These are phyloP conservation scores for Anser cygnoides DNA, from an alignment of 2,113 vertebrate species.

Conservation along the genomic window DNA sequence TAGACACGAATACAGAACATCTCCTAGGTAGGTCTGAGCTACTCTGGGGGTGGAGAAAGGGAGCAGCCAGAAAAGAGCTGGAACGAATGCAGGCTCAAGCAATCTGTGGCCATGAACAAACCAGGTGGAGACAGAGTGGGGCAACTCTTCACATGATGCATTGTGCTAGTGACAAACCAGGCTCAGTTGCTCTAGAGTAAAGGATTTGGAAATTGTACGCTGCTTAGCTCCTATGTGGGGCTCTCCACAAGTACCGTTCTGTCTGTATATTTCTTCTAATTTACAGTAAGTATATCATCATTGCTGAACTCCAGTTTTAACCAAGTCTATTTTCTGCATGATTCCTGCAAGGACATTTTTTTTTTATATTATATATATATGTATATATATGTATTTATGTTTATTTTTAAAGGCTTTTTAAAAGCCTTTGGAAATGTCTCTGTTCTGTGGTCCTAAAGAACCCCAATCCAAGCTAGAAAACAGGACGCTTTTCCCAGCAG, in stretches of 20 bases:
- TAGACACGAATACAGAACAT: neutral
- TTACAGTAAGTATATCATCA: neutral
- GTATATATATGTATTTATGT: no score
- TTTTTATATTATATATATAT: no score
- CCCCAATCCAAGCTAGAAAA: conserved; percentile 32
- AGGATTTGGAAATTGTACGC: neutral
- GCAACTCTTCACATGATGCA: neutral
- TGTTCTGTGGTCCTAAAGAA: conserved; percentile 36
- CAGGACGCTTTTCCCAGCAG: conserved; percentile 26
- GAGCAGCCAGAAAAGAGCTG: neutral
- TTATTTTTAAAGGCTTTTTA: neutral
- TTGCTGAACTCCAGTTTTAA: neutral
- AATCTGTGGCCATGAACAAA: neutral
- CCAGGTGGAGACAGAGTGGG: neutral
- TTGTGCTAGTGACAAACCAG: neutral
- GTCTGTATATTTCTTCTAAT: neutral
- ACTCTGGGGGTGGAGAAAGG: neutral
- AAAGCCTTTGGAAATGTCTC: neutral
- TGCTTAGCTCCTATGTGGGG: neutral
- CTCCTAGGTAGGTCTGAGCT: neutral
- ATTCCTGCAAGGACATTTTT: neutral
- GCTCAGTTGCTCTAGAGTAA: neutral
- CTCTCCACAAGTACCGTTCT: neutral
- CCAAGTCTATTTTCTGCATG: neutral
- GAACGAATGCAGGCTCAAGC: neutral